A percentile compares a stretch with the other conserved stretches of the same genome.
phyloP scores from a whole-genome alignment of 2,797 vertebrate species.

The Sebastes steindachneri region DNA sequence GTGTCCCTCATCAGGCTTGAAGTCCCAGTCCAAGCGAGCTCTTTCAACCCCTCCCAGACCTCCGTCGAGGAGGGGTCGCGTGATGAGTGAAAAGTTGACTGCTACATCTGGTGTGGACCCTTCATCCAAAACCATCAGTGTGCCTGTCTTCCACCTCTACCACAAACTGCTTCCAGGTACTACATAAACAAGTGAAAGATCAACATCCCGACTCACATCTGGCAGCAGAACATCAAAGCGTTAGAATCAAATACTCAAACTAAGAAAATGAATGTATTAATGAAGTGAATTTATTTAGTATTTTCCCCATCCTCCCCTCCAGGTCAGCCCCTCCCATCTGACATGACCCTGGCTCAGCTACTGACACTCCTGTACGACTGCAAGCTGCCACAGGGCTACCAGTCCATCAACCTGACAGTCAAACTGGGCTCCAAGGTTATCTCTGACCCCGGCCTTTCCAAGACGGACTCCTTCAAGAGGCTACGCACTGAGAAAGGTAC shows the following conservation, averaged over 20 bases:
- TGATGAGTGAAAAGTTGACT: conserved; percentile 93
- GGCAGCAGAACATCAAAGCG: neutral
- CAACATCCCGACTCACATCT: neutral
- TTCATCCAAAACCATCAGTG: conserved; percentile 95
- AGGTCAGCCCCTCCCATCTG: conserved; percentile 95
- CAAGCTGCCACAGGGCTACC: conserved; percentile 96
- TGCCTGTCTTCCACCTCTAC: conserved; percentile 98
- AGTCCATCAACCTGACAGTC: conserved; percentile 95
- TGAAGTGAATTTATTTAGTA: neutral
- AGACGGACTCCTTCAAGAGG: conserved; percentile 99
- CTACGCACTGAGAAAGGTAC: conserved; percentile 98
- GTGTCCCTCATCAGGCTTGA: conserved; percentile 85
- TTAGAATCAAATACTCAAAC: neutral
- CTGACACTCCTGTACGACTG: conserved; percentile 95
- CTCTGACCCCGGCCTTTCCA: conserved; percentile 95
- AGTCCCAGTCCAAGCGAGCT: conserved; percentile 97
- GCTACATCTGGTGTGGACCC: conserved; percentile 89
- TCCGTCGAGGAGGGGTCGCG: conserved; percentile 93
- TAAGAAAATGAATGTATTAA: too few relatives aligned
- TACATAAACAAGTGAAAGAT: accelerated
- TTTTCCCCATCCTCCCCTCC: neutral
- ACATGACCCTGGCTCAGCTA: conserved; percentile 98
- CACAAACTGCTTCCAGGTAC: conserved; percentile 96
- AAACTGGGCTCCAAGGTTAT: conserved; percentile 98
- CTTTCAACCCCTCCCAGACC: conserved; percentile 95